phyloP scores from a whole-genome alignment of 2,888 invertebrate genomes.

The Cantharis flavilabris region DNA sequence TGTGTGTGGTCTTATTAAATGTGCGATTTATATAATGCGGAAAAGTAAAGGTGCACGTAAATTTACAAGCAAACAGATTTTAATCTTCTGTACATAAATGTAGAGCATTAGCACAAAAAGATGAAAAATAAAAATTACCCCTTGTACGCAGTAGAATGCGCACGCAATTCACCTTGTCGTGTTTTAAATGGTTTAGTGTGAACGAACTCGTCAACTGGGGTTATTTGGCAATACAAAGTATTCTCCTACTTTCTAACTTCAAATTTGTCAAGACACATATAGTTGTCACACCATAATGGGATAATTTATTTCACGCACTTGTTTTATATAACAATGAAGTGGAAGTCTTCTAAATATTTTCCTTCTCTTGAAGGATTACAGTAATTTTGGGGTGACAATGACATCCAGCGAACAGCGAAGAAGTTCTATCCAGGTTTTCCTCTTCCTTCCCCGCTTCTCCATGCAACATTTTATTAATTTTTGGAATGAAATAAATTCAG shows the following conservation, averaged over 20 bases:
- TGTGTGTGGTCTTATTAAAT: slow-evolving; percentile 8
- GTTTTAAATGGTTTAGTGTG: slow-evolving; percentile 23
- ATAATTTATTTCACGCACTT: background rate
- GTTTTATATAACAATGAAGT: background rate
- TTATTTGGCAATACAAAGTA: background rate
- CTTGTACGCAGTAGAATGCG: slow-evolving; percentile 33
- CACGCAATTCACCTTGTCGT: slow-evolving; percentile 42
- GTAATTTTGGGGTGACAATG: background rate
- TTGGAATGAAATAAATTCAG: too few relatives aligned
- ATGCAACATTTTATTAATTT: too few relatives aligned
- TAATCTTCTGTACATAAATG: slow-evolving; percentile 20
- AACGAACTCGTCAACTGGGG: slow-evolving; percentile 25
- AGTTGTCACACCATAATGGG: background rate
- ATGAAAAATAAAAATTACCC: slow-evolving; percentile 21
- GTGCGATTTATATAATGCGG: slow-evolving; percentile 6
- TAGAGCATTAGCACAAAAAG: slow-evolving; percentile 21
- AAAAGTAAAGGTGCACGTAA: background rate
- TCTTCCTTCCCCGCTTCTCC: too few relatives aligned
- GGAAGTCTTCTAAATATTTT: background rate
- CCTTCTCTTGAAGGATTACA: background rate
- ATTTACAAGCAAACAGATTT: background rate
- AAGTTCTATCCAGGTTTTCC: background rate
- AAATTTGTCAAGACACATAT: background rate
- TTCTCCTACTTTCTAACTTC: background rate
- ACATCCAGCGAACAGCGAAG: background rate